A percentile compares a stretch with the other conserved stretches of the same genome.
These are phyloP conservation scores for Lacanobia wlatinum DNA, from an alignment of 2,888 invertebrate species.

Conservation along the genomic window DNA sequence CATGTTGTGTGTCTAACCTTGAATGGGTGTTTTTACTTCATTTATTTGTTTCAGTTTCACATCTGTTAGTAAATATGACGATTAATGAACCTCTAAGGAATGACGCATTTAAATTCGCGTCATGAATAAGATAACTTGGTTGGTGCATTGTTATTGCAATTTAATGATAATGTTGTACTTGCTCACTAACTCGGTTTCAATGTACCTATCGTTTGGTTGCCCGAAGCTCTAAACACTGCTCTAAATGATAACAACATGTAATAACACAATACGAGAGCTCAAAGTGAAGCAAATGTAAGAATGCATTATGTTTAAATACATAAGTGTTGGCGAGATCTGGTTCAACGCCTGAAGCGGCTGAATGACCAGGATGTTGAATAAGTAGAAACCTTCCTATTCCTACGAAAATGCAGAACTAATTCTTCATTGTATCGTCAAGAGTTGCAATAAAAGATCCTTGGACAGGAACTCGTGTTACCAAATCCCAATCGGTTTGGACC, in stretches of 20 bases:
- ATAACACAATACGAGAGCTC: slow-evolving; percentile 12
- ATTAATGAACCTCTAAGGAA: slow-evolving; percentile 15
- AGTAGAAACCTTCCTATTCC: neutral
- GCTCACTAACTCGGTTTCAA: neutral
- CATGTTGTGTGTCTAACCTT: slow-evolving; percentile 44
- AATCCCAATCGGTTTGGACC: neutral
- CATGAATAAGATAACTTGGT: neutral
- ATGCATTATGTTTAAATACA: slow-evolving; percentile 32
- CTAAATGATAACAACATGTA: slow-evolving; percentile 28
- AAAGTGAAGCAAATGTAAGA: slow-evolving; percentile 31
- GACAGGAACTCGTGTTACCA: neutral
- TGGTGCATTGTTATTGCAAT: neutral
- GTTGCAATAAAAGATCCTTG: neutral
- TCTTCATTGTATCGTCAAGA: neutral
- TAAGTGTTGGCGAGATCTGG: slow-evolving; percentile 30
- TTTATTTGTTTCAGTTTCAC: slow-evolving; percentile 39
- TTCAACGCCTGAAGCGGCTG: slow-evolving; percentile 32
- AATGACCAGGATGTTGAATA: slow-evolving; percentile 38
- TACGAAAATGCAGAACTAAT: neutral
- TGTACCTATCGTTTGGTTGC: neutral
- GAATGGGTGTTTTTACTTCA: slow-evolving; percentile 41
- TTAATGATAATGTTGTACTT: neutral
- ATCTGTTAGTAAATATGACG: slow-evolving; percentile 19
- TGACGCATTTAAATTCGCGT: slow-evolving; percentile 16
- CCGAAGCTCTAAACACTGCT: slow-evolving; percentile 11